Evolutionary conservation across 2,113 vertebrate genomes (phyloP), one percentile per base, ranked within the genome.

Genomic region (Dermatemys mawii): DNA sequence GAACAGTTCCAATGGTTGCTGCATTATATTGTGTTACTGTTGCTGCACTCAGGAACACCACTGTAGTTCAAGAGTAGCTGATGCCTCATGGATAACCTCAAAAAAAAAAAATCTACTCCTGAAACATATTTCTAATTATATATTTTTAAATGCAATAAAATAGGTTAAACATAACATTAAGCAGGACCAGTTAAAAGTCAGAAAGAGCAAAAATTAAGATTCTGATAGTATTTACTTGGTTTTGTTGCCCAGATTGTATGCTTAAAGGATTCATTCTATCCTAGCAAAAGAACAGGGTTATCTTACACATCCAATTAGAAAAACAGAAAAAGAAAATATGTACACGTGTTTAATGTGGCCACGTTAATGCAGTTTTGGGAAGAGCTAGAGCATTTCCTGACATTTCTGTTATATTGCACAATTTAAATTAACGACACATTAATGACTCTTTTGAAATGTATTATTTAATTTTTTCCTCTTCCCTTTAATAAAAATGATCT

Each of bases 21-120:
- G 4, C 21, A 46, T 14, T 46, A 50, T n/a, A 89, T 13, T 0
- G 0, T 22, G 4, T 53, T 75, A 87, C 6, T n/a, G 75, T 44
- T 7, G 19, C 6, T 90, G 84, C 14, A 21, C 67, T 79, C 50
- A n/a, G 13, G 8, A 44, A 32, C 14, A 50, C 50, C 0, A 0
- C n/a, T 19, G 79, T 29, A 6, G 1, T 24, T 82, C 4, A 14
- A 21, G 57, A 89, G 73, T 11, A 78, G 35, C 35, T 80, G 53
- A 91, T 92, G 35, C 21, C 32, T 81, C 9, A 2, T 8, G 87
- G 51, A 32, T n/a, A 86, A 55, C 0, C 0, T 5, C 88, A 5
- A 14, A 48, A 11, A 8, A 44, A 60, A 29, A 2, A 6, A 35
- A 19, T 63, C 57, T 92, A 75, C 75, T 26, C 38, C 46, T 26